These are phyloP conservation scores for Orycteropus afer DNA, from an alignment of 2,113 vertebrate species.

Conservation along the genomic window DNA sequence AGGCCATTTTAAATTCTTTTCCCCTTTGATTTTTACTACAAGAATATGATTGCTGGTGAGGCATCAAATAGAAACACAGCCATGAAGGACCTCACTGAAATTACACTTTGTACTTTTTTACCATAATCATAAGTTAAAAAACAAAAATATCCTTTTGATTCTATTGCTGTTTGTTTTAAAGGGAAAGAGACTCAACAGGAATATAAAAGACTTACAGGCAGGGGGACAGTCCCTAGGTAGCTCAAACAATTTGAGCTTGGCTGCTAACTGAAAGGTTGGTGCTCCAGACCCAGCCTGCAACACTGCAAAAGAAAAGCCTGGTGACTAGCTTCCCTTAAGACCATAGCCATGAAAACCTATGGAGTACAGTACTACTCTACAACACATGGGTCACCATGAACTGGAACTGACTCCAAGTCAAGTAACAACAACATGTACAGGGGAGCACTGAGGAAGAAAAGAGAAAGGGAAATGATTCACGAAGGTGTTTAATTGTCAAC, in stretches of 20 bases:
- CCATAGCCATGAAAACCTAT: no score
- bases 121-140: neutral
- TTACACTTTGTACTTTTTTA: neutral
- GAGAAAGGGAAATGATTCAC: neutral
- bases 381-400: no score
- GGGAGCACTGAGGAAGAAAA: rapidly evolving
- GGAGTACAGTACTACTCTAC: no score
- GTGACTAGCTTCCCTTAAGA: no score
- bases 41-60: slow-evolving; percentile 14
- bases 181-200: neutral
- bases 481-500: neutral
- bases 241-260: neutral
- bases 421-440: no score
- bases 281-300: neutral
- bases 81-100: neutral
- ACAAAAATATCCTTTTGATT: neutral
- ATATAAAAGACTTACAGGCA: rapidly evolving
- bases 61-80: neutral
- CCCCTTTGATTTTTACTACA: neutral
- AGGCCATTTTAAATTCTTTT: slow-evolving; percentile 58
- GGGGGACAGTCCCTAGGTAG: neutral
- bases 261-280: neutral
- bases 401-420: no score
- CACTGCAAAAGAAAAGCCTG: neutral
- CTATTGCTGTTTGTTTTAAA: neutral